Conservation (phyloP, 2,113 vertebrate genomes). For the Myanophis thanlyinensis region DNA sequence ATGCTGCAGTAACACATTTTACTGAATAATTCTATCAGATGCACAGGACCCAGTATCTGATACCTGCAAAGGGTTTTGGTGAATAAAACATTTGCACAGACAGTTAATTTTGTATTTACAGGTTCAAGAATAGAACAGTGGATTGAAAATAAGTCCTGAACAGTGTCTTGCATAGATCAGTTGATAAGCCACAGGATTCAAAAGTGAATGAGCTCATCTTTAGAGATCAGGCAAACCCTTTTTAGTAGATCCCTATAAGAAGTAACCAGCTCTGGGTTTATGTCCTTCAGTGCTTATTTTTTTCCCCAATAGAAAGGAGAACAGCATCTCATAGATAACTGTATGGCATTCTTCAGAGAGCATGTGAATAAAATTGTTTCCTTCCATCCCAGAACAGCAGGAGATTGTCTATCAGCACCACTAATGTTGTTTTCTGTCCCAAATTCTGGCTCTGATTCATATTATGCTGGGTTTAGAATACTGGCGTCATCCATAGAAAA, state of each 20-base stretch:
- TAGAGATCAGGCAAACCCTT: not conserved
- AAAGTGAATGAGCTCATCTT: not conserved
- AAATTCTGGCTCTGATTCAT: slow-evolving; percentile 22
- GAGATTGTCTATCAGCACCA: slow-evolving; percentile 27
- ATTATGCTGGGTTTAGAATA: slow-evolving; percentile 27
- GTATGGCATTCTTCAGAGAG: slow-evolving; percentile 22
- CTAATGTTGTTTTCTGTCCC: slow-evolving; percentile 36
- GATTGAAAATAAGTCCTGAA: not conserved
- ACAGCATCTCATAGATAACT: slow-evolving; percentile 14
- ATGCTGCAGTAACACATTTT: not conserved
- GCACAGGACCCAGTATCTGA: not conserved
- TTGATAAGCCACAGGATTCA: not conserved
- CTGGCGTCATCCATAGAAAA: slow-evolving; percentile 26
- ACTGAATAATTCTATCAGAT: not conserved
- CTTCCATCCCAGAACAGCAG: slow-evolving; percentile 34
- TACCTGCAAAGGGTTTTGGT: not conserved
- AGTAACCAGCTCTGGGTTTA: not conserved
- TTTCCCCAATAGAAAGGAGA: slow-evolving; percentile 4
- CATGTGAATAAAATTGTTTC: slow-evolving; percentile 10
- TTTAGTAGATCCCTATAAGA: slow-evolving; percentile 5
- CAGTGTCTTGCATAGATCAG: not conserved
- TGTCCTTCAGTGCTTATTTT: not conserved
- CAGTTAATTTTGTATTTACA: not conserved
- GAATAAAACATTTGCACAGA: not conserved
- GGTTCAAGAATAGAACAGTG: not conserved